Evolutionary conservation across 1,140 invertebrate genomes (phyloP).

Genomic region (Coelopa frigida): DNA sequence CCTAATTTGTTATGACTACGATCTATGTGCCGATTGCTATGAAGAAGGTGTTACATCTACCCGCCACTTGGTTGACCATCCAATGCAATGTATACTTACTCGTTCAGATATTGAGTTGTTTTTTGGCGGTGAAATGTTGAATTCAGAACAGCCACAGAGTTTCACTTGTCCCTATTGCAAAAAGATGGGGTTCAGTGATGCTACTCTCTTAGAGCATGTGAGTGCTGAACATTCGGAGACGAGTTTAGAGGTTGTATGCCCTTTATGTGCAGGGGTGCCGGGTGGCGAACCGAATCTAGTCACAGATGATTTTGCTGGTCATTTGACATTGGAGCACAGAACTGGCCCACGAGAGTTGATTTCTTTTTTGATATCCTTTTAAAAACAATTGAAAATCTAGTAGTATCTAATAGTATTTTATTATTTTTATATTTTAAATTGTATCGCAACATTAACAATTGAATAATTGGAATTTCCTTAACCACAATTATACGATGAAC

Average conservation of each 20-base stretch:
- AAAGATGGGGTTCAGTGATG: constrained; percentile 91
- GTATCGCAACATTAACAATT: background rate
- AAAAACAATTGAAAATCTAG: constrained; percentile 17
- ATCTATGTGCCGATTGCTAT: constrained; percentile 93
- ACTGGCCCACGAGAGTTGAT: constrained; percentile 78
- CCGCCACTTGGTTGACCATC: constrained; percentile 89
- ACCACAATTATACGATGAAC: constrained; percentile 67
- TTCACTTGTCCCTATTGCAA: constrained; percentile 96
- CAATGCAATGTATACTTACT: constrained; percentile 97
- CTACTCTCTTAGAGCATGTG: constrained; percentile 86
- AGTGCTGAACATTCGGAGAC: constrained; percentile 51
- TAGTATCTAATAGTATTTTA: constrained; percentile 10
- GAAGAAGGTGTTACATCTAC: constrained; percentile 89
- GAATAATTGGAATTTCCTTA: constrained; percentile 48
- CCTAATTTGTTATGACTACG: constrained; percentile 97
- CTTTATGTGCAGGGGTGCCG: constrained; percentile 89
- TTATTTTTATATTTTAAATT: constrained; percentile 3
- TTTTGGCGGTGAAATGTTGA: constrained; percentile 87
- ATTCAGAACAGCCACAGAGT: constrained; percentile 84
- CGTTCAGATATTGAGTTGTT: constrained; percentile 94
- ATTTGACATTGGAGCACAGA: constrained; percentile 90
- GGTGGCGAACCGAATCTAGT: constrained; percentile 95
- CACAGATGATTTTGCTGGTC: constrained; percentile 95
- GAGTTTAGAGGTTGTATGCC: constrained; percentile 70
- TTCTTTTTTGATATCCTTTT: constrained; percentile 73